Evolutionary conservation across 2,797 vertebrate genomes (phyloP).

Genomic region (Valencia hispanica): DNA sequence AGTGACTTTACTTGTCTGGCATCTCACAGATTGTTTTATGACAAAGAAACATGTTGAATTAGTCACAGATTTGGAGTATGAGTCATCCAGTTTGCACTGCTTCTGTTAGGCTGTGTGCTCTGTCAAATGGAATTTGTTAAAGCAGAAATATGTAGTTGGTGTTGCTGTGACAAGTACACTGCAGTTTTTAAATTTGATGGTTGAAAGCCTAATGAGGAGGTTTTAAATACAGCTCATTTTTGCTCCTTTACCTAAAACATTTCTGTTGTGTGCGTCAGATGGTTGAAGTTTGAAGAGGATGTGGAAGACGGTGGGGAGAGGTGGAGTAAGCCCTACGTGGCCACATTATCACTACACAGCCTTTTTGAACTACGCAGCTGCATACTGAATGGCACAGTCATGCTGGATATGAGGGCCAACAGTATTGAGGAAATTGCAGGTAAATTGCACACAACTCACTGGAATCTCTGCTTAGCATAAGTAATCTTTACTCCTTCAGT

Average conservation of each 20-base stretch:
- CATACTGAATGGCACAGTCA: slow-evolving; percentile 96
- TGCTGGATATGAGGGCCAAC: slow-evolving; percentile 98
- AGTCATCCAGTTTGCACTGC: slow-evolving; percentile 18
- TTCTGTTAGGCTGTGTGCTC: slow-evolving; percentile 4
- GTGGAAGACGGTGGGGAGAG: slow-evolving; percentile 97
- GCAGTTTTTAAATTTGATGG: neutral
- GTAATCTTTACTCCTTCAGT: no score
- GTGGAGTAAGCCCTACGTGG: slow-evolving; percentile 98
- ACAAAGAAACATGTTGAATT: slow-evolving; percentile 12
- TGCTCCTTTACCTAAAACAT: neutral
- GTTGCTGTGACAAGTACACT: neutral
- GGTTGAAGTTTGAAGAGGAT: slow-evolving; percentile 99
- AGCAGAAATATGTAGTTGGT: neutral
- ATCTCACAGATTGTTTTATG: slow-evolving; percentile 22
- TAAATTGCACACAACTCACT: slow-evolving; percentile 47
- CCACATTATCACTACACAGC: slow-evolving; percentile 95
- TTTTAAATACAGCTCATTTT: neutral
- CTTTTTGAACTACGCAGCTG: slow-evolving; percentile 96
- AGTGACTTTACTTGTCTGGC: slow-evolving; percentile 17
- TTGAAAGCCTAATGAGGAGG: neutral
- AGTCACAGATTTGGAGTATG: slow-evolving; percentile 17
- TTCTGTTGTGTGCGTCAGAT: slow-evolving; percentile 77
- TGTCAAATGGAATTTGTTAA: slow-evolving; percentile 1
- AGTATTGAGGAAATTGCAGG: slow-evolving; percentile 97
- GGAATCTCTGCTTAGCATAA: no score